Conservation (phyloP, 92 coral and sea anemone species). For the Palythoa grandiflora region DNA sequence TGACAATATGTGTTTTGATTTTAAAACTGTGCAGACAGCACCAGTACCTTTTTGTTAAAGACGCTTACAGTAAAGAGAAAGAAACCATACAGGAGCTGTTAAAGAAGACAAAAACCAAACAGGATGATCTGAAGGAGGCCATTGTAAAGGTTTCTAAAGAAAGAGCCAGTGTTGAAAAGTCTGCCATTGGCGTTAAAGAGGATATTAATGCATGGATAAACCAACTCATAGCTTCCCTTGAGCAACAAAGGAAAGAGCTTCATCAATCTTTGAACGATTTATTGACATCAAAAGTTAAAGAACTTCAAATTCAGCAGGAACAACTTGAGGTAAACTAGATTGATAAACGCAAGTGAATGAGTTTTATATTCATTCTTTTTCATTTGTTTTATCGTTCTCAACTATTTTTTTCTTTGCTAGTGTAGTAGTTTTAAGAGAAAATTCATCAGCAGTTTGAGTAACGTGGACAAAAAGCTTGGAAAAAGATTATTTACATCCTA, state of each 20-base stretch:
- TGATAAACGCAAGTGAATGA: neutral
- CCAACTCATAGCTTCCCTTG: neutral
- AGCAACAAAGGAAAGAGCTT: constrained; percentile 13
- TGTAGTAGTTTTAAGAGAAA: too few species aligned
- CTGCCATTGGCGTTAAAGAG: neutral
- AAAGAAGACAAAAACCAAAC: constrained; percentile 34
- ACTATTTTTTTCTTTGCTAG: too few species aligned
- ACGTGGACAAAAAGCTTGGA: too few species aligned
- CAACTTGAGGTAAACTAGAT: constrained; percentile 8
- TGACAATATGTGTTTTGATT: too few species aligned
- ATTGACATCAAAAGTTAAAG: neutral
- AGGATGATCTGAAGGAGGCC: neutral
- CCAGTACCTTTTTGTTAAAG: constrained; percentile 52
- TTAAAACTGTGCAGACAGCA: constrained; percentile 15
- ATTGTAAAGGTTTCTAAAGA: constrained; percentile 3
- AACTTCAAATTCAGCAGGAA: constrained; percentile 26
- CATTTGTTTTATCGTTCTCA: too few species aligned
- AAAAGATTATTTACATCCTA: too few species aligned
- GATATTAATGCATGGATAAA: constrained; percentile 9
- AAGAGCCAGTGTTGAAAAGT: constrained; percentile 3
- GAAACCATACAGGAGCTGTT: constrained; percentile 42
- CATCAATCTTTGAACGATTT: neutral
- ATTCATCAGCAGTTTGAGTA: too few species aligned
- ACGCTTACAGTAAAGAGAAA: constrained; percentile 43
- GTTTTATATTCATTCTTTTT: neutral